These are phyloP conservation scores for Bellardia bayeri DNA, from an alignment of 2,888 invertebrate species.

Conservation along the genomic window DNA sequence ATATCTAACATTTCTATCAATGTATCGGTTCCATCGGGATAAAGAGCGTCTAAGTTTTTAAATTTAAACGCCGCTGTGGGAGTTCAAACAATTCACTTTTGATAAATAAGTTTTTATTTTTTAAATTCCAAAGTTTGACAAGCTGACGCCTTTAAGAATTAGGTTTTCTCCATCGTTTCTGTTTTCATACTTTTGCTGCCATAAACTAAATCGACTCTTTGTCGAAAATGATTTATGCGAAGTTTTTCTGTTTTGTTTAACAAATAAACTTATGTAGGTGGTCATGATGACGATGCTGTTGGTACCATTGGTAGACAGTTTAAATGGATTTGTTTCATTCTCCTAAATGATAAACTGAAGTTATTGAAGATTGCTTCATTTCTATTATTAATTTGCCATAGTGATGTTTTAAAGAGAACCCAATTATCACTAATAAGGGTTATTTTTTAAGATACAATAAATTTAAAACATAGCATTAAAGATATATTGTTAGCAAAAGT, in stretches of 20 bases:
- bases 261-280: constrained; percentile 62
- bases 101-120: too few relatives aligned
- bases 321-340: constrained; percentile 19
- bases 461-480: too few relatives aligned
- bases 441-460: neutral
- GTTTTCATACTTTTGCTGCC: constrained; percentile 47
- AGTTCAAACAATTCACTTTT: too few relatives aligned
- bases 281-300: constrained; percentile 46
- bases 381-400: neutral
- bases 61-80: too few relatives aligned
- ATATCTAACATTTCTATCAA: too few relatives aligned
- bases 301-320: constrained; percentile 26
- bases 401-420: neutral
- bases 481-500: too few relatives aligned
- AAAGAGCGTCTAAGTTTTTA: too few relatives aligned
- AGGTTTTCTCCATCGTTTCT: constrained; percentile 72
- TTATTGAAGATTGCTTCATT: neutral
- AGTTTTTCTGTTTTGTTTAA: constrained; percentile 22
- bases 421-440: neutral
- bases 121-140: constrained; percentile 75
- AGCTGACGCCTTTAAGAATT: constrained; percentile 82
- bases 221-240: constrained; percentile 70
- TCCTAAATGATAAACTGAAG: constrained; percentile 35
- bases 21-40: too few relatives aligned
- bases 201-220: constrained; percentile 62